Percentiles rank a stretch among this genome's conserved stretches.
Evolutionary conservation across 2,797 vertebrate species (phyloP).

Genomic region (Avahi laniger): DNA sequence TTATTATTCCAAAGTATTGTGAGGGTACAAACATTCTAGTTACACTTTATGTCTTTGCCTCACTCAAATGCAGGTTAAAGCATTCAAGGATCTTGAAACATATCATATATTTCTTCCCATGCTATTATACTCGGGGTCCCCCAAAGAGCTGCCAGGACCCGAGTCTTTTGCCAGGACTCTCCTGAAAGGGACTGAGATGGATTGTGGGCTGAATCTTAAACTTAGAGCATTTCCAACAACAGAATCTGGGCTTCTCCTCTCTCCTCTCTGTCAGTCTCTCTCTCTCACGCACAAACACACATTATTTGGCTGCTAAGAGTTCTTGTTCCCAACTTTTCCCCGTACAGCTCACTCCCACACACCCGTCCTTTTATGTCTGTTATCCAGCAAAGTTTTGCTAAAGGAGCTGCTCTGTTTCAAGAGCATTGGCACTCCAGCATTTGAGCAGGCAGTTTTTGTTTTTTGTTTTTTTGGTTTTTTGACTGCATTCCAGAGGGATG

Average conservation of each 20-base stretch:
- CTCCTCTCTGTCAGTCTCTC: neutral
- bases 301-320: neutral
- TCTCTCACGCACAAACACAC: neutral
- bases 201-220: conserved; percentile 65
- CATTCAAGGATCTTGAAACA: conserved; percentile 70
- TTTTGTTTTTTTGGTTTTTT: conserved; percentile 53
- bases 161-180: conserved; percentile 53
- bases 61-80: too few species aligned
- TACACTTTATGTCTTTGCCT: too few species aligned
- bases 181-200: conserved; percentile 25
- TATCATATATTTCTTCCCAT: conserved; percentile 64
- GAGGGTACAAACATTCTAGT: too few species aligned
- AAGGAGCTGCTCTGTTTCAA: neutral
- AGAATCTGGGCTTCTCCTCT: neutral
- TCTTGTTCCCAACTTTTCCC: neutral
- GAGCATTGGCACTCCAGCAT: neutral
- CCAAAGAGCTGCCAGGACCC: conserved; percentile 67
- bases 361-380: neutral
- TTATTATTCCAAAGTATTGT: too few species aligned
- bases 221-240: neutral
- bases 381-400: neutral
- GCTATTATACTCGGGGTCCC: conserved; percentile 66
- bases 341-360: neutral
- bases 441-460: conserved; percentile 22
- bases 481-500: conserved; percentile 58